Evolutionary conservation across 2,888 invertebrate species (phyloP).

Genomic region (Melipona bicolor): DNA sequence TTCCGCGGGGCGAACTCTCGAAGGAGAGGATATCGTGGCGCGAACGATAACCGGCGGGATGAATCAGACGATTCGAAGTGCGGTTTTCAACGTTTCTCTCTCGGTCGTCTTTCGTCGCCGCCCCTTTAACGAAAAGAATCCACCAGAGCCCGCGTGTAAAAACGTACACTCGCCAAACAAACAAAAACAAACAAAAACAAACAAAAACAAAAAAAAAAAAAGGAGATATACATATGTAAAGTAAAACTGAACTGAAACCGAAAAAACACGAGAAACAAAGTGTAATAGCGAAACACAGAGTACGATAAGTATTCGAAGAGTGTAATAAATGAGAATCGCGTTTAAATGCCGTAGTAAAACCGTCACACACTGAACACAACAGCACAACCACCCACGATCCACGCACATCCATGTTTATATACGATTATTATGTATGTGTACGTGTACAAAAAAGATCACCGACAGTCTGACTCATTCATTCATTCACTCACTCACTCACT

Average conservation of each 20-base stretch:
- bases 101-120: slow-evolving; percentile 1
- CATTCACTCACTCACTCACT: not conserved
- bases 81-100: not conserved
- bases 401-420: slow-evolving; percentile 68
- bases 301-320: not conserved
- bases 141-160: not conserved
- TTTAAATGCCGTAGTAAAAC: slow-evolving; percentile 49
- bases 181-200: not conserved
- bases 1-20: not conserved
- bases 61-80: slow-evolving; percentile 23
- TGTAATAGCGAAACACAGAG: not conserved
- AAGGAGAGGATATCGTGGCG: not conserved
- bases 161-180: not conserved
- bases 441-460: slow-evolving; percentile 51
- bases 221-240: not conserved
- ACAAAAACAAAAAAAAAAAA: too few species aligned
- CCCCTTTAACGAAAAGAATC: not conserved
- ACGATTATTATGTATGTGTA: slow-evolving; percentile 58
- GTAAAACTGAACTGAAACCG: not conserved
- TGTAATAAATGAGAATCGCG: slow-evolving; percentile 19
- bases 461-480: slow-evolving; percentile 45
- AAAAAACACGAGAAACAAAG: not conserved
- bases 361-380: slow-evolving; percentile 81
- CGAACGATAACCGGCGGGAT: slow-evolving; percentile 1
- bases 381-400: slow-evolving; percentile 70